phyloP scores from a whole-genome alignment of 2,888 invertebrate species.

The Elegia similella region DNA sequence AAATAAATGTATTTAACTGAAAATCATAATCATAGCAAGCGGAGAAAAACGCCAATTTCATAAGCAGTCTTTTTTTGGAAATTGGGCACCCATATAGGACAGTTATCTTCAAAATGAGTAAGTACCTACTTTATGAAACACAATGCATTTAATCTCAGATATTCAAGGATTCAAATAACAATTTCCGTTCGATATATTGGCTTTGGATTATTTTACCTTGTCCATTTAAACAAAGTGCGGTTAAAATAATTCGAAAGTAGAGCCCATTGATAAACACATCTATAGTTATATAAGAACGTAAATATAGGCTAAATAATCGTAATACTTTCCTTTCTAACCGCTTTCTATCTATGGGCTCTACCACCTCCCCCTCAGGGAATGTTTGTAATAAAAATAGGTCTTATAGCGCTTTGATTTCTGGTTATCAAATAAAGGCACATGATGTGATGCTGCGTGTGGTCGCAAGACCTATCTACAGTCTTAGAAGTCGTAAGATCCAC shows the following conservation, averaged over 20 bases:
- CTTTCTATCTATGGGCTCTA: constrained; percentile 15
- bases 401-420: constrained; percentile 8
- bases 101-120: background rate
- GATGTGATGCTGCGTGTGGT: background rate
- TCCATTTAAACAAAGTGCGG: constrained; percentile 1
- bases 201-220: constrained; percentile 14
- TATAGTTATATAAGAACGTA: background rate
- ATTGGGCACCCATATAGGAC: no score
- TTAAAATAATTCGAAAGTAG: background rate
- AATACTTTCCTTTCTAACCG: background rate
- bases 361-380: constrained; percentile 6
- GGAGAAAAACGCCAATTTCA: no score
- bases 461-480: constrained; percentile 17
- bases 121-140: constrained; percentile 4
- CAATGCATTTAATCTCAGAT: background rate
- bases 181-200: constrained; percentile 15
- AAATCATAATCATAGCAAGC: no score
- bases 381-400: constrained; percentile 13
- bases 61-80: no score
- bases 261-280: constrained; percentile 10
- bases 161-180: constrained; percentile 11
- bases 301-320: background rate
- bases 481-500: constrained; percentile 89
- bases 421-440: constrained; percentile 20
- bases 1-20: background rate